Evolutionary conservation across 1,140 invertebrate species (phyloP), one percentile per base, ranked within the genome.

Genomic region (Spodoptera frugiperda): DNA sequence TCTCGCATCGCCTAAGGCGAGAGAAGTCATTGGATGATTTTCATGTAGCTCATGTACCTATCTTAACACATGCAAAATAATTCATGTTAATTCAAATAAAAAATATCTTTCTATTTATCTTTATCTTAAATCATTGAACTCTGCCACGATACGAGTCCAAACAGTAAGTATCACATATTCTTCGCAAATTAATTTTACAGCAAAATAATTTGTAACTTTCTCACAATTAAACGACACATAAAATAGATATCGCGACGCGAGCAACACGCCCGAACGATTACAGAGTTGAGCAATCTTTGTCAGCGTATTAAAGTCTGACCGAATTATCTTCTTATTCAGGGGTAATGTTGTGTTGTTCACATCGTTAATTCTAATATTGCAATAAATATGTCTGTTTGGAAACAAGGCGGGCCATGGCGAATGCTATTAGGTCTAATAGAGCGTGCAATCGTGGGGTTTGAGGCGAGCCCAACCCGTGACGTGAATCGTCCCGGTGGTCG

Each of bases 251-350:
- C 80, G 79, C 85, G 76, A 72, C 83, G 81, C 76, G 82, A 81
- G 83, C 87, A 86, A 81, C 83, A 88, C 90, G 87, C 90, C 90
- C 80, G 71, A 86, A 75, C 87, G 84, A 89, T 91, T 91, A 87
- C 84, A 83, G 87, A 87, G 78, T 85, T 51, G 54, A 67, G 55
- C 79, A 84, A 92, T 93, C 92, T 93, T 93, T 93, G 92, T 93
- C 82, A 89, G 84, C 90, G 89, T 76, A 86, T 92, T 93, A 93
- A 93, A 93, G 89, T 93, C 87, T 93, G 92, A 93, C 92, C 91
- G 91, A 92, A 92, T 93, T 92, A 93, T 84, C 83, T 83, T 87
- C 59, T 51, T 46, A 76, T 68, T 67, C 68, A 76, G 74, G 74
- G 81, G 84, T 81, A 76, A 82, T 82, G 82, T 63, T 75, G 30